Evolutionary conservation across 2,113 vertebrate genomes (phyloP).

Genomic region (Potamarius usumacintae): DNA sequence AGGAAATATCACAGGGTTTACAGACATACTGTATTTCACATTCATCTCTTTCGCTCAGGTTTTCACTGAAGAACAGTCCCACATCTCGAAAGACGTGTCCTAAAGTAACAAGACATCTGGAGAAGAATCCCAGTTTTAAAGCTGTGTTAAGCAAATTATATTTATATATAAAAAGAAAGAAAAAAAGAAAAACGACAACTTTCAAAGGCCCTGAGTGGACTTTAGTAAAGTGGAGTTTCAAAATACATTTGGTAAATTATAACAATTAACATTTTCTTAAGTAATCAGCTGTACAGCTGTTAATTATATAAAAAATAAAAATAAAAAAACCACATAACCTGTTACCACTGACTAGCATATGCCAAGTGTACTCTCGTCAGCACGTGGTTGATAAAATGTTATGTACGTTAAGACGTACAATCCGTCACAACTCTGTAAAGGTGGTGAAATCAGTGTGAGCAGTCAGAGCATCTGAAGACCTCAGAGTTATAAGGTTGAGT

Average conservation of each 20-base stretch:
- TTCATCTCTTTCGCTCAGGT: neutral
- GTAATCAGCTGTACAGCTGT: neutral
- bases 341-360: neutral
- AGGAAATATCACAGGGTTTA: neutral
- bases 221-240: neutral
- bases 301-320: neutral
- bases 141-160: neutral
- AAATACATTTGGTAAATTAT: neutral
- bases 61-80: neutral
- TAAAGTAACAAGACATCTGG: neutral
- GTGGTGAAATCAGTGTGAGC: neutral
- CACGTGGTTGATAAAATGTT: neutral
- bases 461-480: neutral
- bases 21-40: neutral
- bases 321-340: neutral
- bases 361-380: neutral
- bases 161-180: no score
- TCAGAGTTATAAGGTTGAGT: neutral
- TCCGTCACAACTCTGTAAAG: neutral
- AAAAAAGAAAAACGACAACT: no score
- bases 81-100: neutral
- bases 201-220: constrained; percentile 1
- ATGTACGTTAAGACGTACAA: neutral
- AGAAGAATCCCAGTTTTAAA: neutral
- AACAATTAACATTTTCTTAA: neutral